phyloP scores from a whole-genome alignment of 1,140 invertebrate species.

The Drosophila tsacasi region DNA sequence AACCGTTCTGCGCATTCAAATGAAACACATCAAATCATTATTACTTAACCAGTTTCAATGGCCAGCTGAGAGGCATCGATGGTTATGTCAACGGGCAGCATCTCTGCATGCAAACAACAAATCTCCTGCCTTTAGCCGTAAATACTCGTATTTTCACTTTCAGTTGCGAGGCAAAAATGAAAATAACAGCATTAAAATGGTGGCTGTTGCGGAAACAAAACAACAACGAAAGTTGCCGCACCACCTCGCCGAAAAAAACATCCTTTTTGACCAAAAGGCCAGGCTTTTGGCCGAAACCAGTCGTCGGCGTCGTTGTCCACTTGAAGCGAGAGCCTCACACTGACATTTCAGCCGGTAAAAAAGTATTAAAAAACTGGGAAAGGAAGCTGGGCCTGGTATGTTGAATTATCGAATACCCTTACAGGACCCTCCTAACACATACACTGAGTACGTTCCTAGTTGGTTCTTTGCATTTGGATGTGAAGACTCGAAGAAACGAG shows the following conservation, averaged over 20 bases:
- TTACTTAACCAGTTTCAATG: constrained; percentile 55
- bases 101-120: constrained; percentile 52
- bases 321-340: constrained; percentile 55
- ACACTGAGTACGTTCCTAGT: neutral
- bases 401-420: neutral
- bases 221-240: constrained; percentile 69
- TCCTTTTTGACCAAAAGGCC: constrained; percentile 72
- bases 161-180: constrained; percentile 54
- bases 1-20: constrained; percentile 39
- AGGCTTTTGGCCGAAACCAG: constrained; percentile 63
- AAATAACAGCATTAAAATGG: constrained; percentile 59
- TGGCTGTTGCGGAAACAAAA: constrained; percentile 76
- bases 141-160: constrained; percentile 74
- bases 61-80: constrained; percentile 48
- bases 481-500: too few relatives aligned
- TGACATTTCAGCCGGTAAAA: constrained; percentile 62
- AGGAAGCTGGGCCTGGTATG: neutral
- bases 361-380: constrained; percentile 25
- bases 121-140: constrained; percentile 46
- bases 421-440: neutral
- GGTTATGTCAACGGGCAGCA: constrained; percentile 67
- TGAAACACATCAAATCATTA: constrained; percentile 38
- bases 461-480: neutral
- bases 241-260: constrained; percentile 63
- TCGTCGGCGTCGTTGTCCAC: constrained; percentile 38